These are phyloP conservation scores for Hesperia comma DNA, from an alignment of 2,888 invertebrate genomes.

Conservation along the genomic window DNA sequence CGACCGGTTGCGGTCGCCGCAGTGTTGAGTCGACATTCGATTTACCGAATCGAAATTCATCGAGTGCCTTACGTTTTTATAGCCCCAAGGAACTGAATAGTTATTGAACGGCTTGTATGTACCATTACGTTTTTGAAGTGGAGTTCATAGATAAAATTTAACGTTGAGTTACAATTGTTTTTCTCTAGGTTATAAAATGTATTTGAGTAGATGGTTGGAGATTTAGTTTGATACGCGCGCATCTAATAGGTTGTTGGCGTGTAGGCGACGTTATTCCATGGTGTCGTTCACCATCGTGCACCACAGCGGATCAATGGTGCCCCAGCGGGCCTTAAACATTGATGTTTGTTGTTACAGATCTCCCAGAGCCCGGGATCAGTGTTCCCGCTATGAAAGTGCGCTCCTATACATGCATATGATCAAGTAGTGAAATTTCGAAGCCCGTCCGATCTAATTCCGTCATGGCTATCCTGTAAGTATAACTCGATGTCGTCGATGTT, in stretches of 20 bases:
- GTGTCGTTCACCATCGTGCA: slow-evolving; percentile 29
- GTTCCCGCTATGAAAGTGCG: slow-evolving; percentile 78
- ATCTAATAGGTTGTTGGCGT: slow-evolving; percentile 38
- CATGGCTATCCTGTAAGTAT: slow-evolving; percentile 80
- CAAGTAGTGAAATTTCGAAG: slow-evolving; percentile 67
- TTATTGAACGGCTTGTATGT: slow-evolving; percentile 14
- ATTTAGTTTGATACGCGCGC: slow-evolving; percentile 12
- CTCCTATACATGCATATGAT: slow-evolving; percentile 69
- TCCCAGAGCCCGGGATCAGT: slow-evolving; percentile 58
- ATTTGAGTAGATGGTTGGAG: slow-evolving; percentile 4
- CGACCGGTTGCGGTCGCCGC: slow-evolving; percentile 49
- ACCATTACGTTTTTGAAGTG: slow-evolving; percentile 16
- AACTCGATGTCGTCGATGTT: slow-evolving; percentile 72
- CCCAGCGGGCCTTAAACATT: slow-evolving; percentile 54
- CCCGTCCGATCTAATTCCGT: slow-evolving; percentile 58
- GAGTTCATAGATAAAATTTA: slow-evolving; percentile 8
- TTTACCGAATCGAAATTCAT: slow-evolving; percentile 46
- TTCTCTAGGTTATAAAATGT: slow-evolving; percentile 35
- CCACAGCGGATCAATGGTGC: slow-evolving; percentile 48
- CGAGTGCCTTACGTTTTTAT: slow-evolving; percentile 40
- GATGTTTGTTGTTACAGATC: slow-evolving; percentile 75
- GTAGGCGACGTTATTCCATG: slow-evolving; percentile 15
- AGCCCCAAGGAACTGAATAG: slow-evolving; percentile 29
- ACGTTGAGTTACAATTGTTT: slow-evolving; percentile 26
- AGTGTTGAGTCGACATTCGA: slow-evolving; percentile 41